Conservation (phyloP, 2,797 vertebrate species). For the Emydoidea blandingii region DNA sequence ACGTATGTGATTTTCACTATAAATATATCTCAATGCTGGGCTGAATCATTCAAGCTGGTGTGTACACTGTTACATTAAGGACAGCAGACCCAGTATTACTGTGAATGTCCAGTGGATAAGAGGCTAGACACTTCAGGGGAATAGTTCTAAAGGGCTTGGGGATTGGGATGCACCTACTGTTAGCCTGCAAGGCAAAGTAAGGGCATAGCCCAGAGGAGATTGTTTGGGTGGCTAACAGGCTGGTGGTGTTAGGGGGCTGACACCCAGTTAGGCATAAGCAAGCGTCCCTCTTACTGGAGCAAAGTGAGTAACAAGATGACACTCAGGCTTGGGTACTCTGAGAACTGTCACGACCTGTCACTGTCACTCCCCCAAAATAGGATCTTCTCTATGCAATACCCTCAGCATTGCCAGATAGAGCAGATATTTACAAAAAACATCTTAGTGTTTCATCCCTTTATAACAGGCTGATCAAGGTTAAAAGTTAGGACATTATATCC, state of each 20-base stretch:
- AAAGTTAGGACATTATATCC: background rate
- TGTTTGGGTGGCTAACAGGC: background rate
- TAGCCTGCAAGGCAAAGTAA: background rate
- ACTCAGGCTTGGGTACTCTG: background rate
- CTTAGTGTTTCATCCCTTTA: background rate
- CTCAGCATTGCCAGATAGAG: background rate
- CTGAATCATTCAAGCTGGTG: background rate
- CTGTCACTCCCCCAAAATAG: background rate
- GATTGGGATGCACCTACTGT: background rate
- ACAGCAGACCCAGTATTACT: background rate
- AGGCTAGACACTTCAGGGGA: background rate
- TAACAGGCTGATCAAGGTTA: background rate
- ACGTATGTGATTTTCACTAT: background rate
- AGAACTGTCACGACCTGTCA: background rate
- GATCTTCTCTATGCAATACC: background rate
- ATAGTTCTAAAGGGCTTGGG: background rate
- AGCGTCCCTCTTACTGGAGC: background rate
- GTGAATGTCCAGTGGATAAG: background rate
- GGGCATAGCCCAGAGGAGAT: background rate
- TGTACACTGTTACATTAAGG: background rate
- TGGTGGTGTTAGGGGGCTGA: background rate
- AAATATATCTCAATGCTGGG: background rate
- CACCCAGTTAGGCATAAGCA: background rate
- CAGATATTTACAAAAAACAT: background rate
- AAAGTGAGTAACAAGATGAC: background rate